Conservation (phyloP, 2,888 invertebrate species). For the Parnassius mnemosyne region DNA sequence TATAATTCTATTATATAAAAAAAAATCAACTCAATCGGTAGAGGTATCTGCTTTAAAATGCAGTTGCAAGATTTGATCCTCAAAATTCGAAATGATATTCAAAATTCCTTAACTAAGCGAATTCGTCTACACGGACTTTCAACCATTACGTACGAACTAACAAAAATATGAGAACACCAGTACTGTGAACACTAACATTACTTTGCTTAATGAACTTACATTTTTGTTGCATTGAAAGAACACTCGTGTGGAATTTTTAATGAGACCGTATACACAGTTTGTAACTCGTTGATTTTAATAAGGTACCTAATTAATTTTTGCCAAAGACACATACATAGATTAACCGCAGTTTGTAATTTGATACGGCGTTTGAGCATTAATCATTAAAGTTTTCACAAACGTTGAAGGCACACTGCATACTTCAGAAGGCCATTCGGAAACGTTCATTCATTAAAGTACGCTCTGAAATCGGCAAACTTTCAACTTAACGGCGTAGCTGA, state of each 20-base stretch:
- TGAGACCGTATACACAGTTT: slow-evolving; percentile 21
- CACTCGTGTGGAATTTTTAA: slow-evolving; percentile 26
- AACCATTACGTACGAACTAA: slow-evolving; percentile 2
- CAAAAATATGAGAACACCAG: slow-evolving; percentile 2
- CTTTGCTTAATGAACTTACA: slow-evolving; percentile 19
- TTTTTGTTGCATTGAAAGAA: slow-evolving; percentile 19
- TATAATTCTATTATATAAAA: too few species aligned
- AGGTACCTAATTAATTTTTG: slow-evolving; percentile 19
- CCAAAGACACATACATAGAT: slow-evolving; percentile 17
- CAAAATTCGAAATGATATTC: too few species aligned
- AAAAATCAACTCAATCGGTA: too few species aligned
- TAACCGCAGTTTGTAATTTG: slow-evolving; percentile 14
- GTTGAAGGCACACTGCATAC: slow-evolving; percentile 4
- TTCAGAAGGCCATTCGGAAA: slow-evolving; percentile 15
- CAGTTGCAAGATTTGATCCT: too few species aligned
- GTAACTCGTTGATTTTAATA: slow-evolving; percentile 21
- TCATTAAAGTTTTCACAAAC: slow-evolving; percentile 16
- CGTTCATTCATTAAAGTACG: slow-evolving; percentile 12
- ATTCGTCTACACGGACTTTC: background rate
- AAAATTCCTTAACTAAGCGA: too few species aligned
- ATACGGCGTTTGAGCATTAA: slow-evolving; percentile 11
- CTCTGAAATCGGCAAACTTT: slow-evolving; percentile 7
- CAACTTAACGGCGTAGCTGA: background rate
- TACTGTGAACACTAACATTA: slow-evolving; percentile 7
- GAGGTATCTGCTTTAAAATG: too few species aligned